Conservation (phyloP, 1,140 invertebrate genomes). For the Parasteatoda tepidariorum region DNA sequence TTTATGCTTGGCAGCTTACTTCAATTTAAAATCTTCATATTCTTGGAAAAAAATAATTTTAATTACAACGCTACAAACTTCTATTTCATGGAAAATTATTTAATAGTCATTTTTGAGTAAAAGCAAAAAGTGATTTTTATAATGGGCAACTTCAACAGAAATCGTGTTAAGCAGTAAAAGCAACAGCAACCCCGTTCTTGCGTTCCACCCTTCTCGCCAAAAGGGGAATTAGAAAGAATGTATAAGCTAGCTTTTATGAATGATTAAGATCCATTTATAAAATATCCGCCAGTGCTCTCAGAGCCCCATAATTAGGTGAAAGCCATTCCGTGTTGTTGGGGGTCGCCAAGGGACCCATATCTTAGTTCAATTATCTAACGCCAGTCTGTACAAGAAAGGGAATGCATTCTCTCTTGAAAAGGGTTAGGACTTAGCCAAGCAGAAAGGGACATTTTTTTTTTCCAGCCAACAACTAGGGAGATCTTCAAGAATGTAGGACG, state of each 20-base stretch:
- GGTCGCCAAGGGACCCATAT: constrained; percentile 42
- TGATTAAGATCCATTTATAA: constrained; percentile 54
- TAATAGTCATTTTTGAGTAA: no score
- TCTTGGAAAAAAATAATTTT: no score
- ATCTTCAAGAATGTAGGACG: constrained; percentile 49
- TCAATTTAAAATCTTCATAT: no score
- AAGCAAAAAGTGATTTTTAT: no score
- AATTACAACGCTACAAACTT: no score
- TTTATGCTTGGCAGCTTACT: no score
- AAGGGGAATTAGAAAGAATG: background rate
- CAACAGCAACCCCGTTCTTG: no score
- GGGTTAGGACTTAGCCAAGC: background rate
- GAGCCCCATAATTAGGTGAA: constrained; percentile 50
- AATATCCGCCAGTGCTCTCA: background rate
- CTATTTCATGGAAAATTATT: no score
- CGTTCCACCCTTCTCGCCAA: no score
- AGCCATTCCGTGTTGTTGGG: constrained; percentile 48
- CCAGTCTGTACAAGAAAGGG: constrained; percentile 25
- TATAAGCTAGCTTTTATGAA: constrained; percentile 40
- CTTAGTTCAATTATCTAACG: constrained; percentile 55
- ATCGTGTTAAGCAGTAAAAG: no score
- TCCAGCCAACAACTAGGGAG: background rate
- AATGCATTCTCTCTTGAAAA: background rate
- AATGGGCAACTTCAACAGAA: no score
- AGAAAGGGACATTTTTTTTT: constrained; percentile 34